Evolutionary conservation across 2,888 invertebrate species (phyloP).

Genomic region (Antheraea yamamai): DNA sequence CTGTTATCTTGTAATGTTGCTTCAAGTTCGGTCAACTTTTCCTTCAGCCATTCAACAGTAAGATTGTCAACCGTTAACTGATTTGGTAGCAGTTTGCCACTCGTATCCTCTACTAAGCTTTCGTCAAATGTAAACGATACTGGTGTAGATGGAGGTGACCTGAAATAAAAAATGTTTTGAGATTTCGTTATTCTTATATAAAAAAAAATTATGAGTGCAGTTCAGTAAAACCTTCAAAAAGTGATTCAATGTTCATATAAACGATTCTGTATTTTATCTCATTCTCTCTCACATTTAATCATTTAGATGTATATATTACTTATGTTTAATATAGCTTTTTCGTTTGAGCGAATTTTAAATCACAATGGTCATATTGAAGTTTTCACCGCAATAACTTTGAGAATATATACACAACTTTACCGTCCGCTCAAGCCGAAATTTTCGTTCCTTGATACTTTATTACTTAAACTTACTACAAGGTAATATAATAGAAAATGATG

Average conservation of each 20-base stretch:
- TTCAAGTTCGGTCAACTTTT: slow-evolving; percentile 90
- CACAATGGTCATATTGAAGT: too few relatives aligned
- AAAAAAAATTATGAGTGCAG: background rate
- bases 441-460: background rate
- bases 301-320: too few relatives aligned
- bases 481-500: background rate
- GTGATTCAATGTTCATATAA: background rate
- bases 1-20: slow-evolving; percentile 89
- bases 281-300: too few relatives aligned
- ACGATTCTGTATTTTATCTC: background rate
- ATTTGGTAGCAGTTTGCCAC: slow-evolving; percentile 92
- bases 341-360: too few relatives aligned
- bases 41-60: slow-evolving; percentile 94
- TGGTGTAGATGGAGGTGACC: slow-evolving; percentile 90
- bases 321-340: too few relatives aligned
- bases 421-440: background rate
- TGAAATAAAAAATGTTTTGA: slow-evolving; percentile 49
- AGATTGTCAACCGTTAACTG: slow-evolving; percentile 95
- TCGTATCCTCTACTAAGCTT: slow-evolving; percentile 92
- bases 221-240: too few relatives aligned
- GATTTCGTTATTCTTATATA: background rate
- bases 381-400: too few relatives aligned
- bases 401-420: background rate
- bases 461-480: background rate
- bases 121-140: slow-evolving; percentile 93